These are phyloP conservation scores for Nanorana parkeri DNA, from an alignment of 2,113 vertebrate species.

Conservation along the genomic window DNA sequence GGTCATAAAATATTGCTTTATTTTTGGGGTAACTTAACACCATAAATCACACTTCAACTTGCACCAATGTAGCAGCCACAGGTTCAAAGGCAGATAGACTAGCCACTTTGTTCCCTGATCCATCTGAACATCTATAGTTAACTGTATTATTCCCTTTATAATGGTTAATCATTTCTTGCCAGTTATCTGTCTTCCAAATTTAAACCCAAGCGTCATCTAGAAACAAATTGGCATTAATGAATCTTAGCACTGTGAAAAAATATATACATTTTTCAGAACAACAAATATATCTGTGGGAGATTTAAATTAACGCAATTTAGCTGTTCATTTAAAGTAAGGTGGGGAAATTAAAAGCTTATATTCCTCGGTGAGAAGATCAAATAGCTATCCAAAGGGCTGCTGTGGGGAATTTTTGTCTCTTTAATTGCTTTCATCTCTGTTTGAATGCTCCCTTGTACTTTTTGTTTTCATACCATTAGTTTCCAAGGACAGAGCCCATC, in stretches of 20 bases:
- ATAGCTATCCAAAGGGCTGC: constrained; percentile 66
- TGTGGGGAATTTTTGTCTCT: constrained; percentile 60
- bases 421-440: constrained; percentile 62
- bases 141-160: neutral
- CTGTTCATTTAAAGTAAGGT: constrained; percentile 60
- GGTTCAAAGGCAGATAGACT: no score
- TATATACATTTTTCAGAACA: constrained; percentile 40
- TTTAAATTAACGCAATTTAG: constrained; percentile 56
- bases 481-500: constrained; percentile 58
- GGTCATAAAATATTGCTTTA: no score
- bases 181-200: constrained; percentile 25
- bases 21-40: no score
- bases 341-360: constrained; percentile 61
- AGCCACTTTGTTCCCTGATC: no score
- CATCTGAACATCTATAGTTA: no score
- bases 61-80: no score
- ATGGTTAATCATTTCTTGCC: neutral
- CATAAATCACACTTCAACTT: no score
- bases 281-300: constrained; percentile 50
- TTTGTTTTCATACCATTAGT: constrained; percentile 62
- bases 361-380: constrained; percentile 66
- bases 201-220: constrained; percentile 26
- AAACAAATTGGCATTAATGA: constrained; percentile 34
- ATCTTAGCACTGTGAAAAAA: constrained; percentile 29
- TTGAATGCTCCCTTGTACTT: constrained; percentile 59